Base-by-base conservation (phyloP, 92 coral and sea anemone species). In the Palythoa grandis region DNA sequence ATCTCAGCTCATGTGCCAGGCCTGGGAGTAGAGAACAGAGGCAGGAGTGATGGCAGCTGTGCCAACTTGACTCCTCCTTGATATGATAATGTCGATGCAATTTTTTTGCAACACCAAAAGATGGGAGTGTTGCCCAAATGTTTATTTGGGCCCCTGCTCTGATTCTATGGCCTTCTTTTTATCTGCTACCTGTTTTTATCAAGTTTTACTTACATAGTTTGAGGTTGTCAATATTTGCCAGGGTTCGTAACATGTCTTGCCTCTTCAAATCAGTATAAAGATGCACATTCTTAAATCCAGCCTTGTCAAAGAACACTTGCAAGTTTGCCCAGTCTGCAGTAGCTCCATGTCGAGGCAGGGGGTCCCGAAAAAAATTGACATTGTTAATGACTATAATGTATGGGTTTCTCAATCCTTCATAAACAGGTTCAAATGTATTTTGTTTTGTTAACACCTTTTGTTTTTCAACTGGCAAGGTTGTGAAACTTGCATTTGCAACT, bases 371-470 rank as follows among this genome's bases (percentile, higher is more conserved):
- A 58, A 96, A 95, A 58, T 93, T 91, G 29, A 95, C 93, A 50
- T 96, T 96, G 89, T 91, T 92, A 39, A 96, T 93, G 35, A 96
- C 85, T 16, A 96, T 40, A 43, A 95, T 89, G 69, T 87, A 95
- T 0, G 99, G 99, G 88, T 96, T 92, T 80, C 77, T 82, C 60
- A 94, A 47, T 19, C 98, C 95, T 25, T 94, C 92, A 73, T 94
- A 94, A 22, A 79, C 68, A 39, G 73, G 84, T 23, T 35, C 84
- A 22, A 61, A 43, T 38, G 84, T 79, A 47, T 79, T 79, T 68
- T 79, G 84, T n/a, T 52, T 43, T 8, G n/a, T 68, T 39, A 79
- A 19, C 39, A 22, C 22, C 3, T 15, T 40, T 22, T 79, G 19
- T 52, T 79, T 79, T 63, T 38, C 22, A 23, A 61, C 84, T 23